Evolutionary conservation across 2,888 invertebrate genomes (phyloP).

Genomic region (Halocaridina rubra): DNA sequence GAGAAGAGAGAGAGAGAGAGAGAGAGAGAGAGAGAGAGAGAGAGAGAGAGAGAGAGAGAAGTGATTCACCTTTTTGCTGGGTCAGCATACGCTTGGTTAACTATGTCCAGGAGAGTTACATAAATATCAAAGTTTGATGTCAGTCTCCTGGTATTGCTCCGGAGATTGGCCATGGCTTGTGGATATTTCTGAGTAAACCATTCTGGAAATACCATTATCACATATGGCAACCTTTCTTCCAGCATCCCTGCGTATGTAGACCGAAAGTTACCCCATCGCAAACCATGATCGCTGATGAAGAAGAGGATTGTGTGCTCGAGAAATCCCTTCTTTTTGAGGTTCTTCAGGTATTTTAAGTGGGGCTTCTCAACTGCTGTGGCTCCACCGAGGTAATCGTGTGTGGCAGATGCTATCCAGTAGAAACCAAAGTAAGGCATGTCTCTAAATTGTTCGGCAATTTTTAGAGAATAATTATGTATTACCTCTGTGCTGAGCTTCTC

Average conservation of each 20-base stretch:
- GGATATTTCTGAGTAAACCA: slow-evolving; percentile 9
- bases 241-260: slow-evolving; percentile 22
- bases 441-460: slow-evolving; percentile 78
- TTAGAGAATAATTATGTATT: slow-evolving; percentile 78
- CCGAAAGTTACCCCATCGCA: neutral
- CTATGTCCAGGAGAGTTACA: slow-evolving; percentile 7
- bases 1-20: neutral
- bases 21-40: no score
- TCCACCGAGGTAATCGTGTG: slow-evolving; percentile 86
- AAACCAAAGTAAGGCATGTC: slow-evolving; percentile 30
- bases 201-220: neutral
- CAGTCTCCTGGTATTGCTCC: neutral
- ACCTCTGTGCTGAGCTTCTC: slow-evolving; percentile 75
- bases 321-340: slow-evolving; percentile 71
- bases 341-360: slow-evolving; percentile 74
- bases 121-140: slow-evolving; percentile 15
- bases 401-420: slow-evolving; percentile 72
- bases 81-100: slow-evolving; percentile 65
- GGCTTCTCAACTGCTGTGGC: slow-evolving; percentile 79
- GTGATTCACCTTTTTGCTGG: neutral
- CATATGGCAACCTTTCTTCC: slow-evolving; percentile 21
- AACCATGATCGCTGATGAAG: slow-evolving; percentile 29
- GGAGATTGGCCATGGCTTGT: neutral
- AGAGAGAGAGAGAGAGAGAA: neutral
- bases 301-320: slow-evolving; percentile 74